Evolutionary conservation across 1,140 invertebrate species (phyloP), one percentile per base, ranked within the genome.

Genomic region (Panagrolaimus sp.): DNA sequence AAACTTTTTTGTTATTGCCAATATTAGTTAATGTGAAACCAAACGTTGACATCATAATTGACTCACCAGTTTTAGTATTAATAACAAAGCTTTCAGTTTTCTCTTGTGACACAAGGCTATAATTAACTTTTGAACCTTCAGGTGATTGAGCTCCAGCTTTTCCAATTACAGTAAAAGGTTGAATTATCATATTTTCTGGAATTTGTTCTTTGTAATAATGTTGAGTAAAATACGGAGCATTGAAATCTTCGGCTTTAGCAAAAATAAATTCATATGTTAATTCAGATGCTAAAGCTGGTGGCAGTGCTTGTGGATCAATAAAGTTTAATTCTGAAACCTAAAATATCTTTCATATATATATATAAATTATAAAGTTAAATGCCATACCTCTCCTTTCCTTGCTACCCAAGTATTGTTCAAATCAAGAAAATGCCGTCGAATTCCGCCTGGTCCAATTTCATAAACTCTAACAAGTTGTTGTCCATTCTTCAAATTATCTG

Each of bases 261-360:
- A 57, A 57, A 11, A 57, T 27, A 57, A 57, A 57, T 27, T 57
- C 51, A 57, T 57, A 57, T 5, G 20, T 20, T 27, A 57, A 16
- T 57, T 57, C 20, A 2, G 51, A 57, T 20, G 51, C 51, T 8
- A 57, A 57, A n/a, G 51, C 51, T n/a, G 51, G 51, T 13, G 51
- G 51, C 13, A 25, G n/a, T 0, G 51, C 51, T 57, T 57, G 20
- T 8, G 20, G 20, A 57, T 57, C 51, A 2, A 57, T 27, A 20
- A 57, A 57, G 5, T 57, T 57, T 20, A 57, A 16, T 27, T 57
- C 13, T 25, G 31, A 38, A 38, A 38, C 31, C 31, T 38, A 38
- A 38, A 38, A 38, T 2, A 38, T n/a, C n/a, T n/a, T n/a, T n/a
- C n/a, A n/a, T n/a, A n/a, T n/a, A n/a, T n/a, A n/a, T n/a, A n/a